A percentile compares a stretch with the other conserved stretches of the same genome.
phyloP scores from a whole-genome alignment of 92 coral and sea anemone species.

The Heteractis magnifica region DNA sequence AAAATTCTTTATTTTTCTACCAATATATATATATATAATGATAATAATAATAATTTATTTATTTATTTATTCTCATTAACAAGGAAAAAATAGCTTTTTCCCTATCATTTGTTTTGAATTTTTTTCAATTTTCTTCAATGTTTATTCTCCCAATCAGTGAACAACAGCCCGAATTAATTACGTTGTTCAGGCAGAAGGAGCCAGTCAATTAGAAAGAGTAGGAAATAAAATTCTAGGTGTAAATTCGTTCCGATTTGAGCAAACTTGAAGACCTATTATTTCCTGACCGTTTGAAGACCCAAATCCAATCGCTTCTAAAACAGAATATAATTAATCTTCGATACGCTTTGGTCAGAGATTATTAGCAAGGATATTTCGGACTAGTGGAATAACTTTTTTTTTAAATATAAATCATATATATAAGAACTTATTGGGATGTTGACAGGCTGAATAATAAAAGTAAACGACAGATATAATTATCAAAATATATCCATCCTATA shows the following conservation, averaged over 20 bases:
- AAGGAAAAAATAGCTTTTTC: constrained; percentile 1
- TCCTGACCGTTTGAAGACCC: constrained; percentile 41
- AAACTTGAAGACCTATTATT: constrained; percentile 41
- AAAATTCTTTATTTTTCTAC: not conserved
- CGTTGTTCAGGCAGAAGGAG: constrained; percentile 76
- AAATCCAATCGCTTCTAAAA: not conserved
- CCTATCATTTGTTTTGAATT: constrained; percentile 26
- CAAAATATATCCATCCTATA: not conserved
- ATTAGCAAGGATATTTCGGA: too few relatives aligned
- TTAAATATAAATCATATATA: not conserved
- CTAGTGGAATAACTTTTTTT: too few relatives aligned
- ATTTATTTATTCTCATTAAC: constrained; percentile 1
- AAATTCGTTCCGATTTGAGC: constrained; percentile 69
- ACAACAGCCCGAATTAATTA: constrained; percentile 78
- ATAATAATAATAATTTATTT: constrained; percentile 12
- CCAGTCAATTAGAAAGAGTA: constrained; percentile 65
- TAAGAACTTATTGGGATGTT: not conserved
- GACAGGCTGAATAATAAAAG: not conserved
- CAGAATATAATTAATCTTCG: not conserved
- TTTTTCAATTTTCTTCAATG: constrained; percentile 61
- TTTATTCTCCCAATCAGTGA: constrained; percentile 69
- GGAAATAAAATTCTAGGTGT: constrained; percentile 60
- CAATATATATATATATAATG: not conserved
- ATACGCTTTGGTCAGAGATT: too few relatives aligned
- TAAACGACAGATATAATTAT: not conserved